Conservation (phyloP, 1,140 invertebrate species). For the Drosophila pruinosa region DNA sequence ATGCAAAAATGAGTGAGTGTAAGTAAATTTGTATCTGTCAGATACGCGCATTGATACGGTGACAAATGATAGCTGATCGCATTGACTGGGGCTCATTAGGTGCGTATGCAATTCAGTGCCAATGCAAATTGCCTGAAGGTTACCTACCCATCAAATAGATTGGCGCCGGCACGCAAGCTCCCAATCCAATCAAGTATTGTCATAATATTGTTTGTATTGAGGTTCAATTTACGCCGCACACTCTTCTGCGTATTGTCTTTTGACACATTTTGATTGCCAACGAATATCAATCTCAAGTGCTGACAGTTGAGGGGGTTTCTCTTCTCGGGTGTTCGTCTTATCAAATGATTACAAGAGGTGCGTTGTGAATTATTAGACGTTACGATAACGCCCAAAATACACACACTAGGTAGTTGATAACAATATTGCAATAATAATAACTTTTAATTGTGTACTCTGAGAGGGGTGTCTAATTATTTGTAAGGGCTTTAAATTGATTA, state of each 20-base stretch:
- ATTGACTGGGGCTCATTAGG: slow-evolving; percentile 16
- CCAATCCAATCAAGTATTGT: slow-evolving; percentile 2
- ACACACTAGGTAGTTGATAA: background rate
- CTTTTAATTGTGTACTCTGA: background rate
- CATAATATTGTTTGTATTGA: slow-evolving; percentile 3
- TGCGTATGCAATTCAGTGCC: slow-evolving; percentile 32
- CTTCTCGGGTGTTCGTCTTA: background rate
- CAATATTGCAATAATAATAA: background rate
- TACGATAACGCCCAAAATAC: background rate
- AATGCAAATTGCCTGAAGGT: slow-evolving; percentile 41
- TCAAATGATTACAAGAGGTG: slow-evolving; percentile 10
- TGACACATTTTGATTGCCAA: slow-evolving; percentile 19
- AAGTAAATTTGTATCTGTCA: slow-evolving; percentile 19
- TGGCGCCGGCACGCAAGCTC: background rate
- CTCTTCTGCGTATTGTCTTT: background rate
- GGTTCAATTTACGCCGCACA: slow-evolving; percentile 12
- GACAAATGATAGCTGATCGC: slow-evolving; percentile 43
- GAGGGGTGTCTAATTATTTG: background rate
- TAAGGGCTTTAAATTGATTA: background rate
- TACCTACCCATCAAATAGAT: background rate
- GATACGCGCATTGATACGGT: slow-evolving; percentile 32
- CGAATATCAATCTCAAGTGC: slow-evolving; percentile 12
- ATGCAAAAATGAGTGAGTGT: slow-evolving; percentile 22
- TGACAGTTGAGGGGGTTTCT: background rate
- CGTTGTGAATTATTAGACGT: background rate